Percentiles rank a stretch among this genome's conserved stretches.
Conservation (phyloP, 2,797 vertebrate genomes). For the Menidia menidia region DNA sequence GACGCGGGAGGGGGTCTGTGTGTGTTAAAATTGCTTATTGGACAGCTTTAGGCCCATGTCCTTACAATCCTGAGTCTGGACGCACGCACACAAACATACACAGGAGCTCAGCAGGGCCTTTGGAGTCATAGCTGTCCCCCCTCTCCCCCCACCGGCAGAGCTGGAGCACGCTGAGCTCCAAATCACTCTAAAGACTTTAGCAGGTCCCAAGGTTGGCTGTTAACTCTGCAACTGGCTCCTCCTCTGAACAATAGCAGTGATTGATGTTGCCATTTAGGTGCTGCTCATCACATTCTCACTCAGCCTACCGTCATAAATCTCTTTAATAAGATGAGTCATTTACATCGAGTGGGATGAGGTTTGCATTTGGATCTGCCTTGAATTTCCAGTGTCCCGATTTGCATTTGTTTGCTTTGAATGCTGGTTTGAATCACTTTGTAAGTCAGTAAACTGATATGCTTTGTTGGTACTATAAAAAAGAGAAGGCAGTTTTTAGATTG, state of each 20-base stretch:
- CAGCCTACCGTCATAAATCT: not conserved
- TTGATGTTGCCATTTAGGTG: constrained; percentile 34
- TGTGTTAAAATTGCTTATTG: constrained; percentile 37
- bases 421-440: not conserved
- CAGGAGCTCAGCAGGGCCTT: too few species aligned
- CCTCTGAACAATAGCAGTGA: constrained; percentile 47
- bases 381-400: not conserved
- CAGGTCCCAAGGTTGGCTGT: constrained; percentile 27
- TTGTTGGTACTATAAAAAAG: not conserved
- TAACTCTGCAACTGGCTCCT: constrained; percentile 24
- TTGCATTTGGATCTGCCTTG: constrained; percentile 31
- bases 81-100: constrained; percentile 9
- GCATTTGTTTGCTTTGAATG: not conserved
- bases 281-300: constrained; percentile 8
- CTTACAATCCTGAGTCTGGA: constrained; percentile 28
- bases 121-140: too few species aligned
- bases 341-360: constrained; percentile 10
- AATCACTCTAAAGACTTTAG: constrained; percentile 39
- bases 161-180: constrained; percentile 34
- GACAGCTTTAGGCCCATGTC: constrained; percentile 49
- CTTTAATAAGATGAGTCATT: constrained; percentile 36
- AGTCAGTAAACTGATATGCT: not conserved
- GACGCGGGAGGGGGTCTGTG: not conserved
- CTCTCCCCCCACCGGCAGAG: constrained; percentile 13
- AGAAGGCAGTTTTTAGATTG: too few species aligned